Conservation (phyloP, 2,888 invertebrate genomes). For the Dynastes maya region DNA sequence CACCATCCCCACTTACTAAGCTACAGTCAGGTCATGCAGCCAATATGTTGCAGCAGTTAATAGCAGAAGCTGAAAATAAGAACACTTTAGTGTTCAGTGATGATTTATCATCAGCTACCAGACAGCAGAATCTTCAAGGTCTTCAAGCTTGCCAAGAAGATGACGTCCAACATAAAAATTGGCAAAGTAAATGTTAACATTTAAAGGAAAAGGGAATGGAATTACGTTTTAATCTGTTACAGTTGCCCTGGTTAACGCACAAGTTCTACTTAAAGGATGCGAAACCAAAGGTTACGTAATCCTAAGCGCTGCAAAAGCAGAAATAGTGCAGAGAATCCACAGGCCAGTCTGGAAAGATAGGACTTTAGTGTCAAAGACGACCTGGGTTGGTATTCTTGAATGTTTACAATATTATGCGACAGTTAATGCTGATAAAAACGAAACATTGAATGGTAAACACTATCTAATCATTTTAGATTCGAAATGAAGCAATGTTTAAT, state of each 20-base stretch:
- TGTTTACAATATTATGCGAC: slow-evolving; percentile 99
- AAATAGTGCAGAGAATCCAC: slow-evolving; percentile 91
- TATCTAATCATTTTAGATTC: not conserved
- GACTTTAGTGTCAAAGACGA: slow-evolving; percentile 92
- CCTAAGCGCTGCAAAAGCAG: slow-evolving; percentile 95
- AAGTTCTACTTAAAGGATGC: slow-evolving; percentile 94
- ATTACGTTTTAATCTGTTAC: slow-evolving; percentile 51
- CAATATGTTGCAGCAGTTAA: slow-evolving; percentile 89
- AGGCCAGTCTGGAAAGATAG: slow-evolving; percentile 91
- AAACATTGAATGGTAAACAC: slow-evolving; percentile 74
- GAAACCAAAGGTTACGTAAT: slow-evolving; percentile 98
- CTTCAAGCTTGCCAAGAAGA: slow-evolving; percentile 90
- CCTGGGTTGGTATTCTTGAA: slow-evolving; percentile 95
- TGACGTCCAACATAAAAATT: slow-evolving; percentile 94
- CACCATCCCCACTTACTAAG: slow-evolving; percentile 77
- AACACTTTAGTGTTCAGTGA: slow-evolving; percentile 94
- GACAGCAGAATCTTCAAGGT: slow-evolving; percentile 87
- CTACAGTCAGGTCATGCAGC: slow-evolving; percentile 84
- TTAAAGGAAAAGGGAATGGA: not conserved
- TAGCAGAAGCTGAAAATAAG: slow-evolving; percentile 94
- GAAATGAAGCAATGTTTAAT: slow-evolving; percentile 55
- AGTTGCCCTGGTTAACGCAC: slow-evolving; percentile 94
- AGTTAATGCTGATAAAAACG: slow-evolving; percentile 86
- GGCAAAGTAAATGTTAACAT: slow-evolving; percentile 82
- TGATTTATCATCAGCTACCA: slow-evolving; percentile 85